These are phyloP conservation scores for Drosophila merina DNA, from an alignment of 2,888 invertebrate species.

Conservation along the genomic window DNA sequence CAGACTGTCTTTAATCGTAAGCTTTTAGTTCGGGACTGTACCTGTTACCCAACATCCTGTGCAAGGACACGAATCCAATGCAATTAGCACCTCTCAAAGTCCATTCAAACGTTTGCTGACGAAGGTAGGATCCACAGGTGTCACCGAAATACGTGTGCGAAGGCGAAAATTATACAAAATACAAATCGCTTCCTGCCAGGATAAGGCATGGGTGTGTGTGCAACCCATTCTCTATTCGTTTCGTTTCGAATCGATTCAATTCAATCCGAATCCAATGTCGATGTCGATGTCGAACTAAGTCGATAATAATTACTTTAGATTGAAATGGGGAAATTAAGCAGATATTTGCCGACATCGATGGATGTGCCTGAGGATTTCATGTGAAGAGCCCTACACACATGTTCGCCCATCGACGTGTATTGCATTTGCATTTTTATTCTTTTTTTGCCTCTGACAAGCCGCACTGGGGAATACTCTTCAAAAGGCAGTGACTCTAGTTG, in stretches of 20 bases:
- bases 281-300: slow-evolving; percentile 25
- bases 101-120: slow-evolving; percentile 1
- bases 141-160: background rate
- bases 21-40: background rate
- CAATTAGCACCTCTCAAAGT: slow-evolving; percentile 2
- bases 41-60: background rate
- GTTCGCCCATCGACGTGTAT: background rate
- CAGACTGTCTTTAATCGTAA: background rate
- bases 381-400: slow-evolving; percentile 1
- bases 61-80: slow-evolving; percentile 2
- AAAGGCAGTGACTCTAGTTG: background rate
- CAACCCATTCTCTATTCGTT: background rate
- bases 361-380: background rate
- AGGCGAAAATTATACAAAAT: background rate
- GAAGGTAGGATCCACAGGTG: slow-evolving; percentile 3
- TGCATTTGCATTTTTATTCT: slow-evolving; percentile 8
- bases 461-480: background rate
- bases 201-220: background rate
- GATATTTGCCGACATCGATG: slow-evolving; percentile 12
- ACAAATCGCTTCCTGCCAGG: slow-evolving; percentile 1
- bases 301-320: slow-evolving; percentile 58
- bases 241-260: background rate
- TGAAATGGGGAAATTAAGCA: slow-evolving; percentile 24
- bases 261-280: background rate
- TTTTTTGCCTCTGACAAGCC: background rate